Evolutionary conservation across 2,113 vertebrate genomes (phyloP), one percentile per base, ranked within the genome.

Genomic region (Petromus typicus): DNA sequence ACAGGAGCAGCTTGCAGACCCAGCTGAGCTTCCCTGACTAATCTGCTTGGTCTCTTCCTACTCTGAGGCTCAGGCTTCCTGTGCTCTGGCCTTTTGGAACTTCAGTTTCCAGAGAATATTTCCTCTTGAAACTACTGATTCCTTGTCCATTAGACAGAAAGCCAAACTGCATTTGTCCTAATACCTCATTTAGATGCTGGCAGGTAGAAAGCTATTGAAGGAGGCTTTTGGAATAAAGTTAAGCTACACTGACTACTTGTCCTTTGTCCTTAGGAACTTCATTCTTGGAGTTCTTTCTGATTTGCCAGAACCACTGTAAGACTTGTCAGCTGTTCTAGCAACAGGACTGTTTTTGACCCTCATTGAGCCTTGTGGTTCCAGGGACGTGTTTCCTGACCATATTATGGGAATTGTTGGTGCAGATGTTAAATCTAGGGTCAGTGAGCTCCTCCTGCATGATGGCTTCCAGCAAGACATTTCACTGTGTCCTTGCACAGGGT

Each of bases 171-270:
- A 3, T 54, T 54, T 73, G 14, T 90, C 11, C 63, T n/a, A 73
- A 10, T 40, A 13, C 13, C 84, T 76, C 64, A 16, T 54, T 94
- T 7, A 73, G 34, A 73, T 93, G 40, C 27, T 80, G 61, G 64
- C 27, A 16, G 34, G 76, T 37, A 73, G 34, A 56, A 91, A 56
- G 80, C n/a, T 25, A 57, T 81, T 75, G 59, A 63, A 81, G 64
- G 3, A 66, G 25, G 32, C 23, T 92, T 92, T 56, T 61, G 37
- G 67, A 71, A 80, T 93, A 84, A 85, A 93, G 54, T 88, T 51
- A 94, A 83, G 37, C 23, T 59, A 16, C 59, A 37, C 48, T 18
- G 84, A 73, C 22, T 40, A 79, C 30, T 93, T 96, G 40, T 64
- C 48, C 54, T 87, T 88, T 93, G 7, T 16, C 13, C 32, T 51